Conservation (phyloP, 1,140 invertebrate species). For the Campoletis sonorensis region DNA sequence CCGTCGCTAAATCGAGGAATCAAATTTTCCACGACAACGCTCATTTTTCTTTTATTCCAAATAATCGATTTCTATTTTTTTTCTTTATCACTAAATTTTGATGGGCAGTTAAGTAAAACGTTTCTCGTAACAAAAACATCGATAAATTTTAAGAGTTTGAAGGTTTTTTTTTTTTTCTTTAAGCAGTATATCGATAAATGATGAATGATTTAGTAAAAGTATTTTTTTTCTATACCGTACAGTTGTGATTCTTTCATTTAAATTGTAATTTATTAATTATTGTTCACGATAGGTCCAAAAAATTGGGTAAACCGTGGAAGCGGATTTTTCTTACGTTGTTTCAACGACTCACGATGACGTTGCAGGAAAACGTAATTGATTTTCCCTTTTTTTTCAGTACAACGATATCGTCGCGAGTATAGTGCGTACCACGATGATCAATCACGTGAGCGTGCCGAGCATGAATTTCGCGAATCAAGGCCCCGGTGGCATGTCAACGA, state of each 20-base stretch:
- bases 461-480: conserved; percentile 60
- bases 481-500: conserved; percentile 50
- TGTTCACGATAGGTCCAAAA: background rate
- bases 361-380: conserved; percentile 18
- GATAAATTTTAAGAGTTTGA: too few relatives aligned
- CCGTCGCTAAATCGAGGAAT: too few relatives aligned
- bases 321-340: background rate
- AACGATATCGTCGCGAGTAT: conserved; percentile 72
- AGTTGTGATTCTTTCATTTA: background rate
- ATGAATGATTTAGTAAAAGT: too few relatives aligned
- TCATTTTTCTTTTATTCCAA: too few relatives aligned
- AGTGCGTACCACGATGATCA: conserved; percentile 68
- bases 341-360: background rate
- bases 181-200: too few relatives aligned
- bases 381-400: conserved; percentile 65
- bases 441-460: conserved; percentile 62
- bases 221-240: background rate
- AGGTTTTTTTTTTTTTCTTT: too few relatives aligned
- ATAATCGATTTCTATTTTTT: too few relatives aligned
- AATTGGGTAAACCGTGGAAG: too few relatives aligned
- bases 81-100: too few relatives aligned
- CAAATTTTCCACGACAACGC: too few relatives aligned
- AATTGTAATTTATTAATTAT: background rate
- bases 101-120: too few relatives aligned
- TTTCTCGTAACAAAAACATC: too few relatives aligned